Evolutionary conservation across 2,797 vertebrate genomes (phyloP).

Genomic region (Nothura maculosa): DNA sequence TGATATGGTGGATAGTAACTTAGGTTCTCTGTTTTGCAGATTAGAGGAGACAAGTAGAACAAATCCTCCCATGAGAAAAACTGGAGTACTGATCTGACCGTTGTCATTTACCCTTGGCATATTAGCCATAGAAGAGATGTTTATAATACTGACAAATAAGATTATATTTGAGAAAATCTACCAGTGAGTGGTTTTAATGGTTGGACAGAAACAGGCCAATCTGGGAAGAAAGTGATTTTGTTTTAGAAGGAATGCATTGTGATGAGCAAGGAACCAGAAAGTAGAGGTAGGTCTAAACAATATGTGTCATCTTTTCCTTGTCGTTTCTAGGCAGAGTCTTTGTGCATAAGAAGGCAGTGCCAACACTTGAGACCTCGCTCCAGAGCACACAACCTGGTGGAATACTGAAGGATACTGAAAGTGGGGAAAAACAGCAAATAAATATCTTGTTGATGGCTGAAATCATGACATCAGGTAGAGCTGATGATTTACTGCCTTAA

Average conservation of each 20-base stretch:
- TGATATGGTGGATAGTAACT: not conserved
- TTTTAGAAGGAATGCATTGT: not conserved
- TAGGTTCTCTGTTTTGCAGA: not conserved
- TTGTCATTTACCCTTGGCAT: not conserved
- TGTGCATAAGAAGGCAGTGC: not conserved
- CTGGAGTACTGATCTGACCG: not conserved
- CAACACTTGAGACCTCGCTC: constrained; percentile 44
- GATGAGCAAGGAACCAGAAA: not conserved
- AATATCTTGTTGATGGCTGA: constrained; percentile 80
- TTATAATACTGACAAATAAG: not conserved
- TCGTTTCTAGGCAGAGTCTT: constrained; percentile 63
- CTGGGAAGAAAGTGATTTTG: not conserved
- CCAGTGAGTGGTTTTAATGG: not conserved
- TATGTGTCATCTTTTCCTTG: not conserved
- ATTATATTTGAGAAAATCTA: not conserved
- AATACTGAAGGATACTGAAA: not conserved
- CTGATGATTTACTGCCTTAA: not conserved
- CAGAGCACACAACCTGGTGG: not conserved
- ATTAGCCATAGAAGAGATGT: not conserved
- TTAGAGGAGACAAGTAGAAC: not conserved
- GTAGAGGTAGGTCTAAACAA: not conserved
- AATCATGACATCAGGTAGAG: constrained; percentile 91
- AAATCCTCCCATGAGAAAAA: not conserved
- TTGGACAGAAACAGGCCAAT: not conserved
- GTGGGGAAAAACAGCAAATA: not conserved